Conservation (phyloP, 2,888 invertebrate species). For the Sabatieria punctata region DNA sequence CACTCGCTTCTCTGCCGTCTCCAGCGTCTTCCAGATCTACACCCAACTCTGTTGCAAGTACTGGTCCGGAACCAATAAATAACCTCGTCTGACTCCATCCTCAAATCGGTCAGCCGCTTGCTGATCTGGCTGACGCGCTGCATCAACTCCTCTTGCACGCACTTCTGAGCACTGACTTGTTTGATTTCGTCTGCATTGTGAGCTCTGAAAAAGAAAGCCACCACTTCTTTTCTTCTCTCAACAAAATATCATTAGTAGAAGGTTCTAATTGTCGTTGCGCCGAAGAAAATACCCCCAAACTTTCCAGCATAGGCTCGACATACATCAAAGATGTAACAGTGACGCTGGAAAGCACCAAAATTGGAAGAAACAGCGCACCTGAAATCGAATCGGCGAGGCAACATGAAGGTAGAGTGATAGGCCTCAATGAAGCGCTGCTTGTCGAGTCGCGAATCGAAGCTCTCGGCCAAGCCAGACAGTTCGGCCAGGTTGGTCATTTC, state of each 20-base stretch:
- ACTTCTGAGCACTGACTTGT: conserved; percentile 53
- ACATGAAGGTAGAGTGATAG: conserved; percentile 68
- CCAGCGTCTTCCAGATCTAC: conserved; percentile 73
- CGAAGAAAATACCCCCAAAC: no score
- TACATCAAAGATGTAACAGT: no score
- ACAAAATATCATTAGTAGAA: no score
- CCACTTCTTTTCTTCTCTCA: no score
- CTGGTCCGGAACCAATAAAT: conserved; percentile 9
- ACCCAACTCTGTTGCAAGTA: not conserved
- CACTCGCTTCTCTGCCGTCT: conserved; percentile 75
- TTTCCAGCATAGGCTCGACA: no score
- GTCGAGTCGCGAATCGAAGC: conserved; percentile 63
- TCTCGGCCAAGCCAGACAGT: conserved; percentile 13
- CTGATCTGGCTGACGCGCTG: conserved; percentile 60
- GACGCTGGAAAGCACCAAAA: no score
- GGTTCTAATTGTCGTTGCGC: no score
- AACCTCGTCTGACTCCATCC: conserved; percentile 71
- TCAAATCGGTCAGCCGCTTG: conserved; percentile 56
- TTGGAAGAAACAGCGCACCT: no score
- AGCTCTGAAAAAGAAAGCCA: no score
- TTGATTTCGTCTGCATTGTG: conserved; percentile 22
- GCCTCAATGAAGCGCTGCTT: conserved; percentile 74
- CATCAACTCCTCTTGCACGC: conserved; percentile 60
- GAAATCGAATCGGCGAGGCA: conserved; percentile 70
- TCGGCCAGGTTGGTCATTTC: conserved; percentile 27